A percentile compares a stretch with the other conserved stretches of the same genome.
Evolutionary conservation across 1,140 invertebrate genomes (phyloP).

Genomic region (Gryon sp.): DNA sequence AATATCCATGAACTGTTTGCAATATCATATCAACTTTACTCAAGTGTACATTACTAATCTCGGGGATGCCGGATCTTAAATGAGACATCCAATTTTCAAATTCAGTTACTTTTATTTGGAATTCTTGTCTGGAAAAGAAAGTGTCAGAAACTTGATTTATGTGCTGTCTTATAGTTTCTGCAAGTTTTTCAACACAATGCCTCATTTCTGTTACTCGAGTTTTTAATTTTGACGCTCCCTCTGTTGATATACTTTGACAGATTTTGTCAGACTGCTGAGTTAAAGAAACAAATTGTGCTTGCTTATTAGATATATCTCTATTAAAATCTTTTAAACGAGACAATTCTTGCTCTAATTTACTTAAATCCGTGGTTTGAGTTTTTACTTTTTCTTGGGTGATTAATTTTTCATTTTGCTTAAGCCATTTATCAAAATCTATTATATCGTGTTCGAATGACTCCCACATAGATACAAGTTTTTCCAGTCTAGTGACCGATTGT

Average conservation of each 20-base stretch:
- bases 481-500: constrained; percentile 87
- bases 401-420: constrained; percentile 83
- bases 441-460: constrained; percentile 87
- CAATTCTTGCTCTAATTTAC: constrained; percentile 86
- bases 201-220: constrained; percentile 87
- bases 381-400: constrained; percentile 80
- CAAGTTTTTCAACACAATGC: constrained; percentile 83
- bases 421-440: constrained; percentile 86
- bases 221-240: constrained; percentile 87
- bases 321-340: constrained; percentile 87
- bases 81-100: constrained; percentile 92
- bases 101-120: constrained; percentile 88
- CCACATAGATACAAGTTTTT: constrained; percentile 90
- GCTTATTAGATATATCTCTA: constrained; percentile 89
- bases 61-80: constrained; percentile 86
- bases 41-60: constrained; percentile 88
- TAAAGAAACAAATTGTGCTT: constrained; percentile 88
- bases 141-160: constrained; percentile 90
- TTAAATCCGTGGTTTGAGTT: constrained; percentile 83
- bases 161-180: constrained; percentile 85
- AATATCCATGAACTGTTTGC: constrained; percentile 87
- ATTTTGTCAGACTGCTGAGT: constrained; percentile 90
- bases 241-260: constrained; percentile 86
- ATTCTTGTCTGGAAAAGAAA: constrained; percentile 89
- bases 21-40: constrained; percentile 88